Conservation (phyloP, 2,888 invertebrate species). For the Hymenopus coronatus region DNA sequence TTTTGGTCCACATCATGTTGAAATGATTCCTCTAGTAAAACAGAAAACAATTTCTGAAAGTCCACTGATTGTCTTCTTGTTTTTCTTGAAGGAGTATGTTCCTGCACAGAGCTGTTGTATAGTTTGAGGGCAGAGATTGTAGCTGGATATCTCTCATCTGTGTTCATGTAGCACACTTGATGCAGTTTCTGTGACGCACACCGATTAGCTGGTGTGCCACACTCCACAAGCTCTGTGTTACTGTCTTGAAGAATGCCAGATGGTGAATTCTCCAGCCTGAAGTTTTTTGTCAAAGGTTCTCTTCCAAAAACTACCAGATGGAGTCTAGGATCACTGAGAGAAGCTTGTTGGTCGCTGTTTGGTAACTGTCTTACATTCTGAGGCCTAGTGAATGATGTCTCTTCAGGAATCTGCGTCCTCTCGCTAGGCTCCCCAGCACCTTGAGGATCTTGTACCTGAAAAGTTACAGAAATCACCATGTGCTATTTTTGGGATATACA, state of each 20-base stretch:
- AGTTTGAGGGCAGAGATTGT: background rate
- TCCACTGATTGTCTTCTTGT: background rate
- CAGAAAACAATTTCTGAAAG: background rate
- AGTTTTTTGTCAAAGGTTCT: background rate
- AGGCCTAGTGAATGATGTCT: too few species aligned
- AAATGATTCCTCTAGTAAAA: background rate
- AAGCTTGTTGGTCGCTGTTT: too few species aligned
- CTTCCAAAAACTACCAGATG: background rate
- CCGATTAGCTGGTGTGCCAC: too few species aligned
- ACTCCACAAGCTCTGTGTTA: background rate
- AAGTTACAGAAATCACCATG: background rate
- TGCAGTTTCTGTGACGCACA: background rate
- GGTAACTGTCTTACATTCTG: too few species aligned
- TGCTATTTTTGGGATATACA: too few species aligned
- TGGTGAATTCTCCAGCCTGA: too few species aligned
- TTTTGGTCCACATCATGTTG: background rate
- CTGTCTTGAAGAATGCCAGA: background rate
- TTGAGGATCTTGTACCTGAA: background rate
- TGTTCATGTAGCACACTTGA: background rate
- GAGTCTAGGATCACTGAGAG: too few species aligned
- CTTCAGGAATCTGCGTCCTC: background rate
- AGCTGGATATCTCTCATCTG: background rate
- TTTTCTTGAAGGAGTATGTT: background rate
- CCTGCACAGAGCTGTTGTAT: background rate
- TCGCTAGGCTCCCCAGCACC: background rate